Evolutionary conservation across 30 jellyfish, hydroid and myxozoan genomes (phyloP).

Genomic region (Aurelia aurita): DNA sequence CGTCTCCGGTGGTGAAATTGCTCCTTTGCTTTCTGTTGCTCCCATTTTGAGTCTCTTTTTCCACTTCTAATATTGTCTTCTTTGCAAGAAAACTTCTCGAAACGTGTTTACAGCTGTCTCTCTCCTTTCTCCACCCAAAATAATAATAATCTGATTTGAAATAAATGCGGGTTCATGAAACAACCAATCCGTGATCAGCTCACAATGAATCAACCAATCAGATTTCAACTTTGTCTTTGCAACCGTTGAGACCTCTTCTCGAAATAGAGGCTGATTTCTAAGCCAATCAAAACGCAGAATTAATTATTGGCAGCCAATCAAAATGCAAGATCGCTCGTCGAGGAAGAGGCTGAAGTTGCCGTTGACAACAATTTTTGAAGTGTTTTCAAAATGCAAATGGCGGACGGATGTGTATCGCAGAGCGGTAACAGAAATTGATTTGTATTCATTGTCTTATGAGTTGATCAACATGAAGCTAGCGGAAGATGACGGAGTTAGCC

Average conservation of each 20-base stretch:
- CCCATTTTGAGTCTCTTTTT: slow-evolving; percentile 59
- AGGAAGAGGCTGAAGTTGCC: slow-evolving; percentile 32
- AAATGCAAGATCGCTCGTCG: neutral
- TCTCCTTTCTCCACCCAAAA: slow-evolving; percentile 2
- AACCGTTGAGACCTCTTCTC: neutral
- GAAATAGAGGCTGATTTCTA: neutral
- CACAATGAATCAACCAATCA: slow-evolving; percentile 26
- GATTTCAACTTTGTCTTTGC: no score
- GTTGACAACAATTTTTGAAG: neutral
- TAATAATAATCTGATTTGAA: slow-evolving; percentile 12
- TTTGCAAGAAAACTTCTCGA: neutral
- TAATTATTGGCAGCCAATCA: slow-evolving; percentile 10
- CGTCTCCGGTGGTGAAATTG: slow-evolving; percentile 75
- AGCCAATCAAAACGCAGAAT: neutral
- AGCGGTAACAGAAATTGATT: neutral
- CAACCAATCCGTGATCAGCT: slow-evolving; percentile 36
- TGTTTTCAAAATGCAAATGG: neutral
- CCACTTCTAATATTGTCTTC: neutral
- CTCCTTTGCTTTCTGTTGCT: slow-evolving; percentile 71
- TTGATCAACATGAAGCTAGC: neutral
- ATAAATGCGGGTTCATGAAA: neutral
- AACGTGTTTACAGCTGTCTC: neutral
- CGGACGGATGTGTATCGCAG: no score
- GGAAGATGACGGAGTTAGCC: slow-evolving; percentile 33
- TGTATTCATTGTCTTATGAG: neutral